A percentile compares a stretch with the other conserved stretches of the same genome.
Evolutionary conservation across 2,797 vertebrate species (phyloP).

Genomic region (Centroberyx gerrardi): DNA sequence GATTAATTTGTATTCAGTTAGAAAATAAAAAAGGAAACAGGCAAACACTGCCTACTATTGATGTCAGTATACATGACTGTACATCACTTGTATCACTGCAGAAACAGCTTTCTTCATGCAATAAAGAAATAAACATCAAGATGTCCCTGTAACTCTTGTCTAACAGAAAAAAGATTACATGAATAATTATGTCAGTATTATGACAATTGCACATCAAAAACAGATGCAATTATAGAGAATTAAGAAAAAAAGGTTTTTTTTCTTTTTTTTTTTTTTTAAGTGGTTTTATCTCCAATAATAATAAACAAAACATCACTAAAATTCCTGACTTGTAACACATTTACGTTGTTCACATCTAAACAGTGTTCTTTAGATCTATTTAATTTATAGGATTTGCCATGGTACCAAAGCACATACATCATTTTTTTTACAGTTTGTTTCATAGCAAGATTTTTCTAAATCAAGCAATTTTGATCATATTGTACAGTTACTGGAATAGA

Average conservation of each 20-base stretch:
- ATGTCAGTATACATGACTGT: constrained; percentile 87
- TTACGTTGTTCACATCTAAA: constrained; percentile 52
- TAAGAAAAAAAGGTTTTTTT: constrained; percentile 36
- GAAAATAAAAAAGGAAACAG: constrained; percentile 68
- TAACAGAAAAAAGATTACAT: constrained; percentile 76
- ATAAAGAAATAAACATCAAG: constrained; percentile 87
- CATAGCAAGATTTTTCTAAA: constrained; percentile 19
- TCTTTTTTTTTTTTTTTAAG: constrained; percentile 5
- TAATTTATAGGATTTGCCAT: constrained; percentile 21
- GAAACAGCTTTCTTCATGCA: constrained; percentile 89
- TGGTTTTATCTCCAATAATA: constrained; percentile 51
- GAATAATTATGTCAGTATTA: constrained; percentile 67
- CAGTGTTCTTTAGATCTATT: constrained; percentile 27
- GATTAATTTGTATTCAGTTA: constrained; percentile 68
- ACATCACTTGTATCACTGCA: constrained; percentile 89
- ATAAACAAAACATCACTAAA: constrained; percentile 51
- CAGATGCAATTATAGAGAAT: constrained; percentile 72
- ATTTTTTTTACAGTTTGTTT: constrained; percentile 10
- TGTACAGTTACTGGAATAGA: constrained; percentile 35
- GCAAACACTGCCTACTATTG: constrained; percentile 89
- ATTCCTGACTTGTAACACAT: constrained; percentile 46
- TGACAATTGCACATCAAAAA: constrained; percentile 75
- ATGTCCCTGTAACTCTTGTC: constrained; percentile 86
- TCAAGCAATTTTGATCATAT: constrained; percentile 32
- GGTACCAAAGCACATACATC: constrained; percentile 41